Conservation (phyloP, 2,888 invertebrate species). For the Malthinus seriepunctatus region DNA sequence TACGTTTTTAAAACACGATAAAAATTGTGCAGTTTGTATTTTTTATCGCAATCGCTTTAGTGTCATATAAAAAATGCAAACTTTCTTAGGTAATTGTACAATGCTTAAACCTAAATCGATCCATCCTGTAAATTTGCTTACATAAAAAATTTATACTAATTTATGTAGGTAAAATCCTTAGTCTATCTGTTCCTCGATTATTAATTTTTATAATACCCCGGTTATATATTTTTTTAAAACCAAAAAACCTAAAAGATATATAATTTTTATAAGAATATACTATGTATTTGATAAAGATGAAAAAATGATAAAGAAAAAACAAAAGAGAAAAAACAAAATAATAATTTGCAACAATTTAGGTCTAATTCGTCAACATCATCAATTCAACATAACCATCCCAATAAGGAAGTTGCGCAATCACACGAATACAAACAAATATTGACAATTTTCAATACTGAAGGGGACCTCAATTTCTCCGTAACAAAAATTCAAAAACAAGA, state of each 20-base stretch:
- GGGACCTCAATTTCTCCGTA: neutral
- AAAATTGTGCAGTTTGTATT: conserved; percentile 32
- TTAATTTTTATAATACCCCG: conserved; percentile 27
- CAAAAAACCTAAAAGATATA: too few species aligned
- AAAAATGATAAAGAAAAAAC: conserved; percentile 11
- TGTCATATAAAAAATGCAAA: conserved; percentile 18
- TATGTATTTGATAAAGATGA: conserved; percentile 7
- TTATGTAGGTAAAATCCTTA: conserved; percentile 15
- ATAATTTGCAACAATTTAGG: conserved; percentile 37
- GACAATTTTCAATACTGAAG: conserved; percentile 1
- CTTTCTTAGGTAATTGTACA: conserved; percentile 19
- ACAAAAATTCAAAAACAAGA: neutral
- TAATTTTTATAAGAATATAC: conserved; percentile 4
- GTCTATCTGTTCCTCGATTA: conserved; percentile 4
- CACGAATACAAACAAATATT: conserved; percentile 8
- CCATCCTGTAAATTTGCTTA: conserved; percentile 15
- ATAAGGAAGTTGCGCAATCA: conserved; percentile 18
- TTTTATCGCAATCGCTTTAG: conserved; percentile 18
- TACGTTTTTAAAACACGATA: conserved; percentile 10
- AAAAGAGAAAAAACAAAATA: conserved; percentile 16
- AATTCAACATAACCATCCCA: conserved; percentile 29
- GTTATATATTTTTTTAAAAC: conserved; percentile 24
- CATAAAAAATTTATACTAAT: neutral
- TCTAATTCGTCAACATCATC: conserved; percentile 32
- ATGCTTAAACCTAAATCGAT: conserved; percentile 4